phyloP scores from a whole-genome alignment of 2,113 vertebrate genomes.

The Cacatua alba region DNA sequence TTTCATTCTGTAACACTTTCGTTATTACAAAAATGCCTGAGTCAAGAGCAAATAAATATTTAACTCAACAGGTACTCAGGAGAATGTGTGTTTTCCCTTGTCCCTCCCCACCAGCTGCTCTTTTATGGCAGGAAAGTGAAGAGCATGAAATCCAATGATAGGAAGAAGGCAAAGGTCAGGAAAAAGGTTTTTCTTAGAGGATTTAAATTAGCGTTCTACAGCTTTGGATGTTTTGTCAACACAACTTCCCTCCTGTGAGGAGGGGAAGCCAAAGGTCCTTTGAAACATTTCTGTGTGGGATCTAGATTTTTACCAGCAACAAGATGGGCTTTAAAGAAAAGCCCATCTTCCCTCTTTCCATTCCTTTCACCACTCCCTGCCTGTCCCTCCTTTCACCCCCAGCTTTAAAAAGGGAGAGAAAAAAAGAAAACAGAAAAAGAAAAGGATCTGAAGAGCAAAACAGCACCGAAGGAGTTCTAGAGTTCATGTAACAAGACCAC shows the following conservation, averaged over 20 bases:
- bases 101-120: conserved; percentile 54
- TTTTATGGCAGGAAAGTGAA: conserved; percentile 61
- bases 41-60: conserved; percentile 28
- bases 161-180: conserved; percentile 63
- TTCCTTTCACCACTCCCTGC: conserved; percentile 5
- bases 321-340: conserved; percentile 26
- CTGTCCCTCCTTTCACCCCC: background rate
- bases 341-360: background rate
- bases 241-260: conserved; percentile 50
- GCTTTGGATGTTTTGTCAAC: conserved; percentile 65
- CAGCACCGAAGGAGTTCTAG: conserved; percentile 14
- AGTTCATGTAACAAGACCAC: conserved; percentile 53
- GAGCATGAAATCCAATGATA: conserved; percentile 63
- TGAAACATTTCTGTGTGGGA: conserved; percentile 38
- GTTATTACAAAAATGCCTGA: background rate
- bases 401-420: background rate
- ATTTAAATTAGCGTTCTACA: conserved; percentile 58
- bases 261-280: conserved; percentile 44
- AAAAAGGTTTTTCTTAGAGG: conserved; percentile 56
- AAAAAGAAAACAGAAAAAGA: conserved; percentile 23
- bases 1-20: background rate
- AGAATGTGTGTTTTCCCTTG: conserved; percentile 10
- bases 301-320: conserved; percentile 48
- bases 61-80: conserved; percentile 45
- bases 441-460: conserved; percentile 49